Conservation (phyloP, 2,888 invertebrate genomes). For the Dasysyrphus albostriatus region DNA sequence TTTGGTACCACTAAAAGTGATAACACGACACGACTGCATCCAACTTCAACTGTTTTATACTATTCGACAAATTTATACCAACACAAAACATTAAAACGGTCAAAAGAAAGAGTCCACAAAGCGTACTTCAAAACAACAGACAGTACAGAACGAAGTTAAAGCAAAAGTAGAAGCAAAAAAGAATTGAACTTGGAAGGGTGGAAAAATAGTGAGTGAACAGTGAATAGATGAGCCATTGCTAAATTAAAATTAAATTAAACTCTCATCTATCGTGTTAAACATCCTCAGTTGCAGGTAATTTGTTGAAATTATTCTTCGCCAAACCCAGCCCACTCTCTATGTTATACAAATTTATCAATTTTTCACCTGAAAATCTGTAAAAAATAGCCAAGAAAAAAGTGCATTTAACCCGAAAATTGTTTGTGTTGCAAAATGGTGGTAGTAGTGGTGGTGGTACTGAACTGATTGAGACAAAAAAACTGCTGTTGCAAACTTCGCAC, state of each 20-base stretch:
- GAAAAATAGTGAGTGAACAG: conserved; percentile 32
- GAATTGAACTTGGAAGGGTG: conserved; percentile 73
- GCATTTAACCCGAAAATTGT: conserved; percentile 66
- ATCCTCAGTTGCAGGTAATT: conserved; percentile 53
- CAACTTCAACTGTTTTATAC: conserved; percentile 28
- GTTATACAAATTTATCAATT: background rate
- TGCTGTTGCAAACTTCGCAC: conserved; percentile 72
- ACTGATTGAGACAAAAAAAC: conserved; percentile 49
- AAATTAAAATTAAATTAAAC: conserved; percentile 44
- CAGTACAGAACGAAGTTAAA: conserved; percentile 29
- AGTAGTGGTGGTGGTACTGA: conserved; percentile 41
- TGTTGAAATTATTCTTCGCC: background rate
- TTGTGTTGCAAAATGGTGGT: conserved; percentile 75
- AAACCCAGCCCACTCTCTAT: background rate
- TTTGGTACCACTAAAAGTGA: conserved; percentile 30
- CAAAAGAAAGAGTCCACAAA: conserved; percentile 55
- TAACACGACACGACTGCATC: background rate
- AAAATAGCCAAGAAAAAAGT: conserved; percentile 45
- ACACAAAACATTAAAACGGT: conserved; percentile 34
- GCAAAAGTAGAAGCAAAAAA: conserved; percentile 57
- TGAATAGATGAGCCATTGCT: conserved; percentile 47
- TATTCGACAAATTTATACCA: background rate
- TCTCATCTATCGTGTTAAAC: conserved; percentile 50
- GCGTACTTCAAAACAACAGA: conserved; percentile 40
- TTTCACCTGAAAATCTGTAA: background rate